A percentile compares a stretch with the other conserved stretches of the same genome.
phyloP scores from a whole-genome alignment of 2,113 vertebrate genomes.

The Pseudorasbora parva region DNA sequence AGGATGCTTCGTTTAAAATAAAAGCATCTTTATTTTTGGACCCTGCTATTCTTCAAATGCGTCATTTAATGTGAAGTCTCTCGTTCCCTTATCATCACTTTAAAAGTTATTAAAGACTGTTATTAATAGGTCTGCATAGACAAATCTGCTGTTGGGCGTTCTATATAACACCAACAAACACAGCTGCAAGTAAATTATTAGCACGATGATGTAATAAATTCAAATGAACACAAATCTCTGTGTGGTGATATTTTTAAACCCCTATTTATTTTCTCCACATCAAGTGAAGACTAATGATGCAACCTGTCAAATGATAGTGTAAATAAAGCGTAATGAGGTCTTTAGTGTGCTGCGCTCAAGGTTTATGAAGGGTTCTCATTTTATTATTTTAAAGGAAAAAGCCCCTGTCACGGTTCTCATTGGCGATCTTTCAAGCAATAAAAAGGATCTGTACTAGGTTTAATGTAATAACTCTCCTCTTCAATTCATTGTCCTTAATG shows the following conservation, averaged over 20 bases:
- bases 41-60: not conserved
- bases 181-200: conserved; percentile 63
- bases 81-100: conserved; percentile 41
- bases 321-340: conserved; percentile 50
- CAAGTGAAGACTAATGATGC: not conserved
- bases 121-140: conserved; percentile 65
- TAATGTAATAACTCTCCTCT: conserved; percentile 8
- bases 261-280: conserved; percentile 33
- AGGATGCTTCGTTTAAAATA: not conserved
- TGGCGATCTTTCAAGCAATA: not conserved
- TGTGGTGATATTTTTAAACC: conserved; percentile 49
- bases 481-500: not conserved
- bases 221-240: conserved; percentile 47
- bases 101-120: conserved; percentile 30
- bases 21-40: not conserved
- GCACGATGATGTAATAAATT: conserved; percentile 60
- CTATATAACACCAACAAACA: conserved; percentile 34
- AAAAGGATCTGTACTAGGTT: not conserved
- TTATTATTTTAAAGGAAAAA: not conserved
- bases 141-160: conserved; percentile 56
- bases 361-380: not conserved
- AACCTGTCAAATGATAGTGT: conserved; percentile 28
- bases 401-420: not conserved
- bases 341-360: conserved; percentile 37
- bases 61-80: conserved; percentile 31